Conservation (phyloP, 2,113 vertebrate species). For the Camelus bactrianus region DNA sequence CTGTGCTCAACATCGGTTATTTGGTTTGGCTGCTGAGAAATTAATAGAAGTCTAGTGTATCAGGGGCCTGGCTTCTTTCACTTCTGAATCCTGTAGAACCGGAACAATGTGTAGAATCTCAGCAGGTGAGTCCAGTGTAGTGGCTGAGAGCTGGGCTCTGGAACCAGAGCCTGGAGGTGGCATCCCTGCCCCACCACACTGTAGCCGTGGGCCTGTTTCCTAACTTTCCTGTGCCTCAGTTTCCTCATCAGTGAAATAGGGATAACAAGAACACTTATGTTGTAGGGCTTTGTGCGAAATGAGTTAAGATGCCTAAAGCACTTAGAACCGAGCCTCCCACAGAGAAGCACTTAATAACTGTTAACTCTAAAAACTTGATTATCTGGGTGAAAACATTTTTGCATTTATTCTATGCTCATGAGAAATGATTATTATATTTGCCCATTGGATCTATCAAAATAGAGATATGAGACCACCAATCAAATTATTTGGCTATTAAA, state of each 20-base stretch:
- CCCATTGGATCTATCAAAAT: not conserved
- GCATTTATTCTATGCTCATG: not conserved
- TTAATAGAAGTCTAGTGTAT: not conserved
- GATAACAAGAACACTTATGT: not conserved
- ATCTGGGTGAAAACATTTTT: not conserved
- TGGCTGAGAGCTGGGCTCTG: not conserved
- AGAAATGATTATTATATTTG: not conserved
- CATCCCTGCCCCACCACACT: too few species aligned
- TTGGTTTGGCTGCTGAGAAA: not conserved
- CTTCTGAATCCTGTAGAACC: not conserved
- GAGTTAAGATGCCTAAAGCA: not conserved
- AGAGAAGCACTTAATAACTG: not conserved
- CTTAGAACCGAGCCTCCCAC: not conserved
- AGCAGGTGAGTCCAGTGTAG: accelerated
- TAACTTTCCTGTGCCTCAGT: not conserved
- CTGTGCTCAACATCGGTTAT: too few species aligned
- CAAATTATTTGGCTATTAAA: not conserved
- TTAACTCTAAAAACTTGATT: not conserved
- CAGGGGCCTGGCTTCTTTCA: not conserved
- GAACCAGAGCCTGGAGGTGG: not conserved
- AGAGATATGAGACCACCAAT: not conserved
- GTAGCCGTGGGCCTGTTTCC: not conserved
- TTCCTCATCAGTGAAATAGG: not conserved
- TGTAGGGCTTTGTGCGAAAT: not conserved
- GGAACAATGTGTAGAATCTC: not conserved